These are phyloP conservation scores for Cetonia aurata DNA, from an alignment of 2,888 invertebrate species.

Conservation along the genomic window DNA sequence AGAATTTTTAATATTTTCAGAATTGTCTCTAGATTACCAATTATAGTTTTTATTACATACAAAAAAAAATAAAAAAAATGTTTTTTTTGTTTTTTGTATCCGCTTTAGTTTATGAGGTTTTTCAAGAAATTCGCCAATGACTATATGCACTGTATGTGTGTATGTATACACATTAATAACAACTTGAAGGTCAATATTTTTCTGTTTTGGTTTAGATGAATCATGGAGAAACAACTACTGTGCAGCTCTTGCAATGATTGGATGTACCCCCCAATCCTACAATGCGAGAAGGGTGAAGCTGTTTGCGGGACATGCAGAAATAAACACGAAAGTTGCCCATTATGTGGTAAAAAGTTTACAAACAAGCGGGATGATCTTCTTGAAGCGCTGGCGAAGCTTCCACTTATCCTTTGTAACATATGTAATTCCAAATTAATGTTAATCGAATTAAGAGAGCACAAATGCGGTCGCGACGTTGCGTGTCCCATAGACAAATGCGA, in stretches of 20 bases:
- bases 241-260: conserved; percentile 35
- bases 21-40: too few species aligned
- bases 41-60: too few species aligned
- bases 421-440: conserved; percentile 29
- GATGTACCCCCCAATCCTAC: conserved; percentile 38
- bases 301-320: conserved; percentile 36
- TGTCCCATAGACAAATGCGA: conserved; percentile 35
- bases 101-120: too few species aligned
- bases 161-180: neutral
- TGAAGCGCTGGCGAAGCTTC: conserved; percentile 18
- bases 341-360: conserved; percentile 19
- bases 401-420: conserved; percentile 8
- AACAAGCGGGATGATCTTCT: conserved; percentile 15
- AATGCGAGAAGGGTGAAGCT: conserved; percentile 36
- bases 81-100: too few species aligned
- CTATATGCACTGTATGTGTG: too few species aligned
- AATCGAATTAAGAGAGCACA: conserved; percentile 19
- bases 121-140: too few species aligned
- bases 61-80: too few species aligned
- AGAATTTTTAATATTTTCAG: too few species aligned
- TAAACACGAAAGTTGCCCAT: conserved; percentile 27
- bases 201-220: neutral
- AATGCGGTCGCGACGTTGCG: neutral
- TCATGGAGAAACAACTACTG: conserved; percentile 36
- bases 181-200: neutral